Evolutionary conservation across 1,140 invertebrate genomes (phyloP).

Genomic region (Catajapyx aquilonaris): DNA sequence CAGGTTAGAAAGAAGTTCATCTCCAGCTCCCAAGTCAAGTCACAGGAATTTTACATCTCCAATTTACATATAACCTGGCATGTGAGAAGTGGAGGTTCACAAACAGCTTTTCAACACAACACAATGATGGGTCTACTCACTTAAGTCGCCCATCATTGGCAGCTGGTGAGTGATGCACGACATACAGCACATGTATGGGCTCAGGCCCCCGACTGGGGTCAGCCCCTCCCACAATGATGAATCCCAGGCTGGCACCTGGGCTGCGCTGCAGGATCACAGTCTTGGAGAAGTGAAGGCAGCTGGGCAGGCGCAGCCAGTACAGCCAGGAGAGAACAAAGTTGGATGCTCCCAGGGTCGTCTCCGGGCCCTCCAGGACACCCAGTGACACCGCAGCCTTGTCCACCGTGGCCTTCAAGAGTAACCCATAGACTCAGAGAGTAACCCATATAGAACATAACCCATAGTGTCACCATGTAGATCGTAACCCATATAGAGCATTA

Average conservation of each 20-base stretch:
- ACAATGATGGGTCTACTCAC: too few relatives aligned
- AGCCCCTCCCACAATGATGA: conserved; percentile 27
- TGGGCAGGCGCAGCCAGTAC: conserved; percentile 29
- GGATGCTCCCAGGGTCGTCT: conserved; percentile 20
- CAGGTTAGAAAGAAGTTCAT: too few relatives aligned
- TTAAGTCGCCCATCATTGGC: conserved; percentile 23
- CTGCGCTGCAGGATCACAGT: conserved; percentile 23
- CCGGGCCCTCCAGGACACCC: conserved; percentile 24
- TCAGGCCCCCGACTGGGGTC: conserved; percentile 22
- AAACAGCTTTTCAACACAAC: too few relatives aligned
- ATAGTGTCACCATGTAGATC: too few relatives aligned
- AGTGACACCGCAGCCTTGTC: conserved; percentile 19
- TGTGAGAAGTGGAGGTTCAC: too few relatives aligned
- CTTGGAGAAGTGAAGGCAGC: conserved; percentile 24
- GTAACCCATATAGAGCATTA: too few relatives aligned
- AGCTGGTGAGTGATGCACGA: conserved; percentile 27
- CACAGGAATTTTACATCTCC: too few relatives aligned
- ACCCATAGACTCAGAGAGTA: too few relatives aligned
- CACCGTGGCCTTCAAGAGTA: conserved; percentile 23
- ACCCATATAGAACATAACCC: too few relatives aligned
- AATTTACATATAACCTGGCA: too few relatives aligned
- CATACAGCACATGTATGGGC: conserved; percentile 27
- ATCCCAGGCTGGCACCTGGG: conserved; percentile 22
- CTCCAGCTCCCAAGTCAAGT: too few relatives aligned
- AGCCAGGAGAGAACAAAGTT: conserved; percentile 30